These are phyloP conservation scores for Pantala flavescens DNA, from an alignment of 1,140 invertebrate species.

Conservation along the genomic window DNA sequence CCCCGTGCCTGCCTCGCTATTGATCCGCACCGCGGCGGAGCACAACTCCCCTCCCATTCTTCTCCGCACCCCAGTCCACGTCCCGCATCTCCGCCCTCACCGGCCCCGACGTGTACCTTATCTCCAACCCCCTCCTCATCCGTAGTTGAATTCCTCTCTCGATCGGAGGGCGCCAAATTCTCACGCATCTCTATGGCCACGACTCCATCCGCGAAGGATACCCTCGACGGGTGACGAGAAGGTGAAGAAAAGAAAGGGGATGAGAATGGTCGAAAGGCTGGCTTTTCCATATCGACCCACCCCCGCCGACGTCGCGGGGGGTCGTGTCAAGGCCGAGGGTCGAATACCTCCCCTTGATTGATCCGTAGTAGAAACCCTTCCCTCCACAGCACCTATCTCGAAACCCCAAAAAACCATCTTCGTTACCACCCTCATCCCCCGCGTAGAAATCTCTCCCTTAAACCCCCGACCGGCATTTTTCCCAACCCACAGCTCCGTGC, in stretches of 20 bases:
- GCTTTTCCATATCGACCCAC: slow-evolving; percentile 4
- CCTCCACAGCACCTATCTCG: no score
- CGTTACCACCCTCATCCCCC: no score
- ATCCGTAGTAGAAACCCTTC: not conserved
- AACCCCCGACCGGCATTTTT: no score
- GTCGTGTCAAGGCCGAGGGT: not conserved
- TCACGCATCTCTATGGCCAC: not conserved
- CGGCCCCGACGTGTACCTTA: not conserved
- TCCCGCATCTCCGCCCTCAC: not conserved
- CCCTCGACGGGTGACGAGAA: not conserved
- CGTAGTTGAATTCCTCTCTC: no score
- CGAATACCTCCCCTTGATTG: not conserved
- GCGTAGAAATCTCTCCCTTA: no score
- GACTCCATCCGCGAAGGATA: not conserved
- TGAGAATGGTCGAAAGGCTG: not conserved
- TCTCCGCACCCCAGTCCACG: not conserved
- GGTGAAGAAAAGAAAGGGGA: not conserved
- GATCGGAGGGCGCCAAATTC: no score
- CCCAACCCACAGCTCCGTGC: no score
- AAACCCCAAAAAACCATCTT: no score
- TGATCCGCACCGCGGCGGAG: not conserved
- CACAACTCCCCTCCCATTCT: not conserved
- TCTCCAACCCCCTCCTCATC: not conserved
- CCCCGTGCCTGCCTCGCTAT: slow-evolving; percentile 5
- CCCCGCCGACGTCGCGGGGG: not conserved